These are phyloP conservation scores for Drosophila chauvacae DNA, from an alignment of 1,140 invertebrate genomes.

Conservation along the genomic window DNA sequence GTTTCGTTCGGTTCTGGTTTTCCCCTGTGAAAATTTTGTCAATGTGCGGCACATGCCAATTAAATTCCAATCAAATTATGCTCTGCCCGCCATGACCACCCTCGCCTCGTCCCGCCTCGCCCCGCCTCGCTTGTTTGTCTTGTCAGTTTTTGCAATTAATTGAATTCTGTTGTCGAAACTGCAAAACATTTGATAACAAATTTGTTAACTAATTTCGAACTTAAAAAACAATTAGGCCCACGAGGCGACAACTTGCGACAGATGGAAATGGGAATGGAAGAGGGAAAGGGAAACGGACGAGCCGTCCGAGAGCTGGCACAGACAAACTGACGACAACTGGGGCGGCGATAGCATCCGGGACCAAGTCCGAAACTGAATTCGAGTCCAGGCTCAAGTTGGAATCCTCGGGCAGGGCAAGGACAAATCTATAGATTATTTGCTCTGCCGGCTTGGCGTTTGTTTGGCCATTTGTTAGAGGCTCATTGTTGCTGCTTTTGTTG, in stretches of 20 bases:
- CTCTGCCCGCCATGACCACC: constrained; percentile 19
- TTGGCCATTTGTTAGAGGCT: constrained; percentile 50
- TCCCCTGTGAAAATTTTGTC: neutral
- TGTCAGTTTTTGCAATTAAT: constrained; percentile 83
- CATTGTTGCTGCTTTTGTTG: constrained; percentile 30
- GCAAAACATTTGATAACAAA: constrained; percentile 84
- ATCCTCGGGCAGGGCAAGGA: constrained; percentile 34
- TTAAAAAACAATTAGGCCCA: constrained; percentile 82
- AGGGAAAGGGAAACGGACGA: neutral
- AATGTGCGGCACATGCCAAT: constrained; percentile 64
- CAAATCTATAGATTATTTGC: constrained; percentile 72
- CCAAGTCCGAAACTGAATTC: constrained; percentile 7
- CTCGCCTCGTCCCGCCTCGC: neutral
- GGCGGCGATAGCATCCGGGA: constrained; percentile 41
- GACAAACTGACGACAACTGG: constrained; percentile 35
- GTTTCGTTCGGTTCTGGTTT: constrained; percentile 18
- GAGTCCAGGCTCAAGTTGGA: constrained; percentile 20
- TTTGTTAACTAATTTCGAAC: constrained; percentile 84
- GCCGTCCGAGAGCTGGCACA: neutral
- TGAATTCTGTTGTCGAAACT: constrained; percentile 83
- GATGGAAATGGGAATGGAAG: constrained; percentile 24
- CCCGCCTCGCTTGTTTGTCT: constrained; percentile 32
- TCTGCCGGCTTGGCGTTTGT: constrained; percentile 47
- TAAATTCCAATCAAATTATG: constrained; percentile 81
- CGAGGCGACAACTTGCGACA: constrained; percentile 70